These are phyloP conservation scores for Leptatherina wallacei DNA, from an alignment of 2,797 vertebrate species.

Conservation along the genomic window DNA sequence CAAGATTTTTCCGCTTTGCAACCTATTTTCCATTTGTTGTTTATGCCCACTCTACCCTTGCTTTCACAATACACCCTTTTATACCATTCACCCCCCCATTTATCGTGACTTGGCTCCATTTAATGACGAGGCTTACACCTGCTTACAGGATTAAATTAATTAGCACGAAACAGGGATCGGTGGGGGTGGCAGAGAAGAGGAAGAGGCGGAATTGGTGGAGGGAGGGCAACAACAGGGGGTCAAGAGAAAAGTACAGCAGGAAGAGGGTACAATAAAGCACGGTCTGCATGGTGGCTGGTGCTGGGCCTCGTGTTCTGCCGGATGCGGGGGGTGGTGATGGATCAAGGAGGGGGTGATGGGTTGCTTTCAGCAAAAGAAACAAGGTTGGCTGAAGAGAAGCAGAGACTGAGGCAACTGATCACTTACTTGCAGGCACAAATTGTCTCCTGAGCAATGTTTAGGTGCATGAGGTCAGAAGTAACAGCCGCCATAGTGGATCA, in stretches of 20 bases:
- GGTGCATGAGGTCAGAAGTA: conserved; percentile 70
- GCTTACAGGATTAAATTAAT: conserved; percentile 90
- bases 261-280: conserved; percentile 66
- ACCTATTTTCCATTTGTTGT: conserved; percentile 79
- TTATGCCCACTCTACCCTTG: conserved; percentile 76
- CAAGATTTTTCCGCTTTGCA: conserved; percentile 58
- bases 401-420: conserved; percentile 34
- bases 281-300: conserved; percentile 48
- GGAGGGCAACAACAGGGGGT: conserved; percentile 64
- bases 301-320: conserved; percentile 56
- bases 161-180: conserved; percentile 84
- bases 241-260: conserved; percentile 67
- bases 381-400: conserved; percentile 49
- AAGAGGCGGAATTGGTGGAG: conserved; percentile 39
- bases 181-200: conserved; percentile 38
- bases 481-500: conserved; percentile 47
- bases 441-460: conserved; percentile 61
- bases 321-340: conserved; percentile 50
- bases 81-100: conserved; percentile 68
- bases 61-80: conserved; percentile 74
- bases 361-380: conserved; percentile 74
- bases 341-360: conserved; percentile 38
- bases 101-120: conserved; percentile 80
- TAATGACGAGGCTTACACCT: conserved; percentile 87
- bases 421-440: conserved; percentile 45